Evolutionary conservation across 1,140 invertebrate species (phyloP), one percentile per base, ranked within the genome.

Genomic region (Spodoptera frugiperda): DNA sequence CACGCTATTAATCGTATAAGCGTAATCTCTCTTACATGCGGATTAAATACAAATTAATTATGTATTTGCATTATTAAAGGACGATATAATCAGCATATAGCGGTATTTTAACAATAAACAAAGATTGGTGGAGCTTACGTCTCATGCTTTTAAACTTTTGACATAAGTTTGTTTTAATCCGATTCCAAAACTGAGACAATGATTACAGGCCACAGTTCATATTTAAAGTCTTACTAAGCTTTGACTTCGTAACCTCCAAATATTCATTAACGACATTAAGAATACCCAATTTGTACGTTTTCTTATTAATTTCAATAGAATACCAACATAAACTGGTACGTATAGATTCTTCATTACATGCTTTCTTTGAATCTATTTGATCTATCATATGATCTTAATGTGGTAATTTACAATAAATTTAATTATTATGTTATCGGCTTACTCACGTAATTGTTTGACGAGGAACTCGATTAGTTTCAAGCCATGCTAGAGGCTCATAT

Each of bases 21-120:
- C 49, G 25, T 70, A 70, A 33, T 53, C 65, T 68, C 19, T 12
- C 44, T 46, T 65, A 44, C 10, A 63, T 63, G 59, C 3, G 49
- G 49, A 51, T 70, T 53, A 49, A 70, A 48, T n/a, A 17, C 57
- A 3, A 39, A 61, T 61, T 61, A 39, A 61, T 61, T 17, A 53
- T 17, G 49, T 70, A 70, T 70, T 70, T 70, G 25, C 67, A 70
- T 70, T 30, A 33, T 70, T 51, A 65, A 53, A 53, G 25, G 12
- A 53, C 14, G n/a, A 33, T 67, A 33, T 53, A 33, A 70, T 25
- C 6, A 44, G 30, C 57, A 17, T n/a, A 15, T 39, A 17, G 15
- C 21, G 49, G 14, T 39, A 48, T 67, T 67, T 67, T 49, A 14
- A 48, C 17, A 54, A 54, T 12, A 55, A 55, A 6, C 5, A 8